Percentiles rank a stretch among this genome's conserved stretches.
These are phyloP conservation scores for Trichechus manatus DNA, from an alignment of 2,113 vertebrate species.

Conservation along the genomic window DNA sequence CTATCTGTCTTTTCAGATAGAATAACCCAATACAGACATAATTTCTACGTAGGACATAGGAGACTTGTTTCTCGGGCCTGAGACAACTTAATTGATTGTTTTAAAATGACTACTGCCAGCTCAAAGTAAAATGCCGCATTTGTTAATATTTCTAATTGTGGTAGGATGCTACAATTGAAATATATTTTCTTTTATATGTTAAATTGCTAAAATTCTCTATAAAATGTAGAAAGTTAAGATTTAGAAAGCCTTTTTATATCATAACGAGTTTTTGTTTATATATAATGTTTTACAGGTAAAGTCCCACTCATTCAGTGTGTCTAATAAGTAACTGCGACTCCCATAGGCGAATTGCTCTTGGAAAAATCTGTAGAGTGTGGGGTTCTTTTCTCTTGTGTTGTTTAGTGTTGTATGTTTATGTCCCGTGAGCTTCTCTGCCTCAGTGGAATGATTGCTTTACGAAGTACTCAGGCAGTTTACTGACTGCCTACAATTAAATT, in stretches of 20 bases:
- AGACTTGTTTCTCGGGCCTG: constrained; percentile 33
- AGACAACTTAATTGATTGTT: neutral
- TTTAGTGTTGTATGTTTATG: neutral
- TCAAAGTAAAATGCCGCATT: neutral
- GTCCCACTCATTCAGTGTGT: neutral
- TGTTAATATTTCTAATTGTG: neutral
- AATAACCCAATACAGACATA: neutral
- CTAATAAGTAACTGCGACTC: neutral
- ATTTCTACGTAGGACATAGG: neutral
- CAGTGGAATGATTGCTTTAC: neutral
- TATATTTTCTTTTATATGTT: neutral
- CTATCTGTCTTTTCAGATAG: constrained; percentile 18
- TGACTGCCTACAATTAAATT: neutral
- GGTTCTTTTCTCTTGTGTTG: neutral
- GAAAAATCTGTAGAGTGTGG: neutral
- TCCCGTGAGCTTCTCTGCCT: neutral
- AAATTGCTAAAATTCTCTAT: neutral
- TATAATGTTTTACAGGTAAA: neutral
- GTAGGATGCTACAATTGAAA: neutral
- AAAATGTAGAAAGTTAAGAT: neutral
- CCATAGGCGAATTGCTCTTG: neutral
- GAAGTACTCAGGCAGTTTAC: neutral
- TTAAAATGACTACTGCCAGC: constrained; percentile 41
- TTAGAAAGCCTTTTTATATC: too few species aligned
- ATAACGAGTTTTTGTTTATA: neutral